phyloP scores from a whole-genome alignment of 2,113 vertebrate species.

The Leptodactylus fuscus region DNA sequence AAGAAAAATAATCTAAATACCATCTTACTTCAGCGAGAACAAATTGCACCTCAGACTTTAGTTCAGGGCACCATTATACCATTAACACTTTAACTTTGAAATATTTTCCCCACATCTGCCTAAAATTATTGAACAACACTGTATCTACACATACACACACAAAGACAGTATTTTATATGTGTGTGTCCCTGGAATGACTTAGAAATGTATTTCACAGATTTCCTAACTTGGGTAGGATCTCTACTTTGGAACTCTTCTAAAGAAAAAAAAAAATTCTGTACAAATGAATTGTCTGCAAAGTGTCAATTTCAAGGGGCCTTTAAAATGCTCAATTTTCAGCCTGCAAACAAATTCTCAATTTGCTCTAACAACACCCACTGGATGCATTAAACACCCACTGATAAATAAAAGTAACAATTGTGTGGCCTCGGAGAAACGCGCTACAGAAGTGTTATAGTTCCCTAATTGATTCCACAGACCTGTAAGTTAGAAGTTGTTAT shows the following conservation, averaged over 20 bases:
- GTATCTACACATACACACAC: too few species aligned
- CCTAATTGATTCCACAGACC: constrained; percentile 52
- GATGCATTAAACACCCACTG: constrained; percentile 54
- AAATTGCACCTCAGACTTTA: too few species aligned
- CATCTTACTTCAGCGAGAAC: too few species aligned
- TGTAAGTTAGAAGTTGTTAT: constrained; percentile 23
- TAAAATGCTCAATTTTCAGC: constrained; percentile 52
- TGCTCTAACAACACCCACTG: constrained; percentile 54
- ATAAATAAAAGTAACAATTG: constrained; percentile 50
- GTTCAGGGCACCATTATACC: too few species aligned
- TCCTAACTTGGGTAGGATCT: constrained; percentile 18
- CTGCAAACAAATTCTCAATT: constrained; percentile 57
- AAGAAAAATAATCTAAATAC: too few species aligned
- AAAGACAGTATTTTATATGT: not conserved
- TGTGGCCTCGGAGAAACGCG: constrained; percentile 40
- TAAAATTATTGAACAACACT: too few species aligned
- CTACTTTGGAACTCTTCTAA: not conserved
- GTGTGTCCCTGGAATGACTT: not conserved
- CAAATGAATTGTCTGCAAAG: constrained; percentile 49
- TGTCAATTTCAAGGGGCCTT: constrained; percentile 52
- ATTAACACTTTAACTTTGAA: too few species aligned
- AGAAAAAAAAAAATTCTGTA: not conserved
- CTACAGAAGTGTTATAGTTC: constrained; percentile 43
- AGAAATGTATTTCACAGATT: not conserved
- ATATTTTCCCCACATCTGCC: too few species aligned